These are phyloP conservation scores for Pseudomyrmex pallidus DNA, from an alignment of 1,140 invertebrate genomes.

Conservation along the genomic window DNA sequence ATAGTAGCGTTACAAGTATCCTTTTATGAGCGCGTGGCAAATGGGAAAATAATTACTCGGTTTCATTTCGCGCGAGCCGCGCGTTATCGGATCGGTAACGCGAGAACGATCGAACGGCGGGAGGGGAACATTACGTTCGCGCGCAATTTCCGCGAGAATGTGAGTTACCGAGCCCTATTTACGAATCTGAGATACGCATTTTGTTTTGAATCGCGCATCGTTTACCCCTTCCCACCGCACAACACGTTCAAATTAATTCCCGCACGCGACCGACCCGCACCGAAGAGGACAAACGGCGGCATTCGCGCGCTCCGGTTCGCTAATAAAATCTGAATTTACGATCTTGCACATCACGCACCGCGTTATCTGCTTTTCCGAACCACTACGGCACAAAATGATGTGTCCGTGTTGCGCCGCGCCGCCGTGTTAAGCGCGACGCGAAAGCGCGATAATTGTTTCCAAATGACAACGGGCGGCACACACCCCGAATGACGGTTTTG, in stretches of 20 bases:
- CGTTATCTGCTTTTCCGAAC: conserved; percentile 75
- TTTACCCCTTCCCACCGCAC: conserved; percentile 2
- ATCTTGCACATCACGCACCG: conserved; percentile 67
- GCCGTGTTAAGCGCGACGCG: conserved; percentile 66
- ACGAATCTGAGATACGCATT: conserved; percentile 37
- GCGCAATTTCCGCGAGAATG: conserved; percentile 7
- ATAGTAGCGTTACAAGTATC: background rate
- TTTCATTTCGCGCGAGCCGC: conserved; percentile 10
- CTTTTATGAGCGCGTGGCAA: background rate
- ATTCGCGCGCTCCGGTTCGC: conserved; percentile 37
- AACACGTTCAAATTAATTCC: conserved; percentile 50
- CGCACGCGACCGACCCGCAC: conserved; percentile 1
- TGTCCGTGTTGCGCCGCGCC: conserved; percentile 56
- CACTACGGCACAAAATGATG: conserved; percentile 74
- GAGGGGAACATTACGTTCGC: background rate
- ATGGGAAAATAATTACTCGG: conserved; percentile 1
- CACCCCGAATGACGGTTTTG: conserved; percentile 69
- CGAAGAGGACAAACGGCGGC: conserved; percentile 40
- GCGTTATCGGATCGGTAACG: conserved; percentile 21
- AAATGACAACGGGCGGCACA: conserved; percentile 68
- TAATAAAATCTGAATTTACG: conserved; percentile 75
- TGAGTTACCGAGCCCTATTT: conserved; percentile 20
- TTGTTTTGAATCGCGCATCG: conserved; percentile 46
- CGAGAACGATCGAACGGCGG: background rate
- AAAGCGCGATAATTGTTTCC: conserved; percentile 74